Conservation (phyloP, 2,797 vertebrate genomes). For the Gymnoscopelus braueri region DNA sequence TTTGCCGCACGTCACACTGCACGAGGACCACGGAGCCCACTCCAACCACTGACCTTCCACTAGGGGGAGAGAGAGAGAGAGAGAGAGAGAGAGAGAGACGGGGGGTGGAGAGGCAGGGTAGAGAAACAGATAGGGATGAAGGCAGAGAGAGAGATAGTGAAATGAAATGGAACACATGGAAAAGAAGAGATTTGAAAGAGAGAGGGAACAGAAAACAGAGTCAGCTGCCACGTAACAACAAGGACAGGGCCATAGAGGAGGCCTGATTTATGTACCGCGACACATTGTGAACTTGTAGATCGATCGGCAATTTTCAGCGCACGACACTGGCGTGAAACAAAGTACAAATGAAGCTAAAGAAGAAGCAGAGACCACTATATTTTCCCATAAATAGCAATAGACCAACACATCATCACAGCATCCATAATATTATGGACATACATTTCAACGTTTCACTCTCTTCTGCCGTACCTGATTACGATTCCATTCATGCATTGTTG, state of each 20-base stretch:
- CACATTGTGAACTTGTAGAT: too few relatives aligned
- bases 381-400: constrained; percentile 21
- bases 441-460: constrained; percentile 50
- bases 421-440: constrained; percentile 9
- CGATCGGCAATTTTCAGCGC: too few relatives aligned
- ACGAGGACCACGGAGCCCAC: constrained; percentile 93
- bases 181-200: background rate
- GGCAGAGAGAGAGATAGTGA: background rate
- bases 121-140: background rate
- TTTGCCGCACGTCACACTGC: constrained; percentile 91
- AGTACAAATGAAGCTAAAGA: constrained; percentile 17
- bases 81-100: constrained; percentile 10
- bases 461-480: constrained; percentile 38
- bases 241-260: background rate
- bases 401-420: constrained; percentile 20
- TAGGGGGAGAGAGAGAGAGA: constrained; percentile 57
- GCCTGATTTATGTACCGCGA: too few relatives aligned
- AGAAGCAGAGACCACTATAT: constrained; percentile 21
- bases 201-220: constrained; percentile 25
- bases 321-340: constrained; percentile 3
- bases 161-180: background rate
- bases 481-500: constrained; percentile 48
- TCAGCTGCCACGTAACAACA: constrained; percentile 16
- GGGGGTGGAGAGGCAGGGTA: background rate
- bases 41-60: constrained; percentile 98